Evolutionary conservation across 2,113 vertebrate genomes (phyloP), one percentile per base, ranked within the genome.

Genomic region (Pterocles gutturalis): DNA sequence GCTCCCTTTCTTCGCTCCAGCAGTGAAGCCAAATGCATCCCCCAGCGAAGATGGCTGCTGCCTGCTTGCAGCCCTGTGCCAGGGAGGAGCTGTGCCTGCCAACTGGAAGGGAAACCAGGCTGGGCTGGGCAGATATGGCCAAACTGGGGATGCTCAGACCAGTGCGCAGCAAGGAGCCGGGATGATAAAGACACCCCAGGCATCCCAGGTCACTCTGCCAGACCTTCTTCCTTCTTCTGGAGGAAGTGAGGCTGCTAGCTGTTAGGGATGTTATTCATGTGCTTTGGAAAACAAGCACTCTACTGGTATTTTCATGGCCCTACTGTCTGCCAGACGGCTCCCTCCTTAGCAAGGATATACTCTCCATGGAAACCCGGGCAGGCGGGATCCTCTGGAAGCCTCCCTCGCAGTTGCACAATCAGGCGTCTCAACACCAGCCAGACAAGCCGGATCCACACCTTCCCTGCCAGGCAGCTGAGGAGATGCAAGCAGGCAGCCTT

Each of bases 361-460:
- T 96, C 96, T 97, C 96, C 96, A 97, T 97, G 96, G 96, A 97
- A 97, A 97, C 96, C 96, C 76, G 94, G 92, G 91, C 29, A 17
- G 87, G 94, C 62, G 33, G 93, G 91, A 96, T 96, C 89, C 93
- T 96, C 89, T 93, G 92, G 83, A 96, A 96, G 94, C 77, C 93
- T 96, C 81, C 83, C 87, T 94, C 5, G 1, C 89, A 94, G 91
- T 93, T 91, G 83, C 87, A 92, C 26, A 91, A 51, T 80, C 57
- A 77, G 89, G 80, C 86, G 4, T 65, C 91, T 89, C 91, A 31
- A 75, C 89, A 84, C 22, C 95, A 96, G 89, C 69, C 87, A 96
- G 83, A 89, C 21, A 2, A 94, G 93, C 45, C 8, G 28, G 83
- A 93, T 94, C 89, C 91, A 82, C 96, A 96, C 83, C 91, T 95